Base-by-base conservation (phyloP, 2,888 invertebrate genomes). In the Lasioglossum malachurum region DNA sequence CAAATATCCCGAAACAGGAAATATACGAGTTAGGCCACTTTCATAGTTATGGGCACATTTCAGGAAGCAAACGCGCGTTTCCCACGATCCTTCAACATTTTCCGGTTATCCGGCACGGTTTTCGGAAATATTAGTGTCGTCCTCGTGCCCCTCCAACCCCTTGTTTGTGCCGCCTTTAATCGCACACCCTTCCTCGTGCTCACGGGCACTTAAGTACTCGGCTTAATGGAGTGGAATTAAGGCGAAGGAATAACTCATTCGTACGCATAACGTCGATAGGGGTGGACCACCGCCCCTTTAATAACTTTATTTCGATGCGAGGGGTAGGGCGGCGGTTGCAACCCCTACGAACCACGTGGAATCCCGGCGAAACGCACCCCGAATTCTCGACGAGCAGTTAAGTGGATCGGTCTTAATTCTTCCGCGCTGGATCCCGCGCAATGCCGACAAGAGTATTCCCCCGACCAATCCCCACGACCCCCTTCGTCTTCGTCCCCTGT, bases 261-360 rank as follows among this genome's bases (percentile, higher is more conserved):
- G 89, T 92, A 90, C 91, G 88, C 89, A 86, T 87, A 87, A 91
- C 88, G 88, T 82, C 84, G 86, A 84, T 84, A 81, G 76, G 86
- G 83, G 73, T 19, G 64, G 31, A 27, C 31, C 27, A 16, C 31
- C 31, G 64, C 60, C 60, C 72, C 85, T 88, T 88, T 91, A 90
- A 92, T 89, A 92, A 92, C 91, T 91, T 91, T 90, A 91, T 91
- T 92, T 88, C 88, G 88, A 89, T 86, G 88, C 88, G 71, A 44
- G 53, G 71, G 41, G 57, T 44, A 53, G 53, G 53, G 23, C 53
- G 41, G 49, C 19, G 49, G 49, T 16, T 60, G 60, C 57, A 67
- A 64, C 83, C 79, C 67, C 77, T 53, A 53, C 86, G 82, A 75
- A 16, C 87, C 80, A 82, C 83, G 83, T 78, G 80, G 86, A 88